Base-by-base conservation (phyloP, 2,113 vertebrate species). In the Puntigrus tetrazona region DNA sequence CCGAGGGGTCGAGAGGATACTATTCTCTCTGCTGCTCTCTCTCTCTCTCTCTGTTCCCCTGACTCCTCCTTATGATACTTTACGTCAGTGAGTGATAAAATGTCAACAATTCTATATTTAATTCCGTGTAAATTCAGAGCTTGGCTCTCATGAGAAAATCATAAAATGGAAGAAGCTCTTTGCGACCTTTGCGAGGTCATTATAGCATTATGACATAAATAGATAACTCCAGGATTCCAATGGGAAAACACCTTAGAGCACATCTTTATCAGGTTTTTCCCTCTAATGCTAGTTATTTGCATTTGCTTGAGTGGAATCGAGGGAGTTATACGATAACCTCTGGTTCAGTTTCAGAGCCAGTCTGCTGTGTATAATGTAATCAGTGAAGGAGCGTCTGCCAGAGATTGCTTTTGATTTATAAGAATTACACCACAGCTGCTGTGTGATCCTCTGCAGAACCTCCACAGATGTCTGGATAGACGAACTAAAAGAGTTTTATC, bases 101-200 rank as follows among this genome's bases (percentile, higher is more conserved):
- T 47, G 59, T 80, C 41, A 80, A 80, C 78, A 80, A 69, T 69
- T 38, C 69, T 72, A 61, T 29, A 70, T 67, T 70, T 84, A 79
- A 72, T 61, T 36, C 27, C 11, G 29, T 72, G 76, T 59, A 47
- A 59, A 85, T 69, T 65, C 72, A 43, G 57, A 67, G 73, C 36
- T 61, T 29, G 14, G 13, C 50, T 73, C 72, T 80, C 65, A 61
- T 61, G 76, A 59, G 76, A 80, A 85, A 69, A 47, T 45, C 45
- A 69, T 75, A 38, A n/a, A 31, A 34, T 55, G 36, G 43, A 57
- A 84, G 14, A 67, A 41, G 61, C 83, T 80, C 38, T 1, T 22
- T 43, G 45, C 72, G 29, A 34, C 38, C 63, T 41, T n/a, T 7
- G 34, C 14, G n/a, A 52, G 38, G 75, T 69, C 63, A 70, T 78